phyloP scores from a whole-genome alignment of 2,113 vertebrate species.

The Tricholaema leucomelas region DNA sequence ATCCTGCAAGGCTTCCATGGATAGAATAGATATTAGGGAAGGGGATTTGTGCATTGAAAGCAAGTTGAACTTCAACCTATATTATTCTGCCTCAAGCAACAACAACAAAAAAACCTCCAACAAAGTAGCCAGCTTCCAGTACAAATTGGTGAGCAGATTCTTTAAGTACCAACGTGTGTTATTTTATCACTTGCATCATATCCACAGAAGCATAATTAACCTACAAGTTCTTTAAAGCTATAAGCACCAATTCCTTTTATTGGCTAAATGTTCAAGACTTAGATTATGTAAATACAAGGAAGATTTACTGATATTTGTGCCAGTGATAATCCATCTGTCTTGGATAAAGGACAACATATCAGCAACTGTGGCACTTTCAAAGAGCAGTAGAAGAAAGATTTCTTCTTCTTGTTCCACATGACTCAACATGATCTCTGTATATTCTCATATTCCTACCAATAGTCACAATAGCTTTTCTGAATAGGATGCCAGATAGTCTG shows the following conservation, averaged over 20 bases:
- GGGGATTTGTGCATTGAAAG: background rate
- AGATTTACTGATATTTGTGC: background rate
- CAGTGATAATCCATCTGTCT: constrained; percentile 52
- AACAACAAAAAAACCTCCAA: background rate
- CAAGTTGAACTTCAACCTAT: background rate
- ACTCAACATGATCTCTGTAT: background rate
- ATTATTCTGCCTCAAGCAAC: background rate
- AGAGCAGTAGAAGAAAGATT: background rate
- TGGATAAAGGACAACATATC: background rate
- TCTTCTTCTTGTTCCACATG: background rate
- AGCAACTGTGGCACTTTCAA: background rate
- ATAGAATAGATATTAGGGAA: background rate
- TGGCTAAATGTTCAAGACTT: background rate
- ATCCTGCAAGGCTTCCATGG: background rate
- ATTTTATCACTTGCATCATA: background rate
- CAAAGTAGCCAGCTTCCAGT: background rate
- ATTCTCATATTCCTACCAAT: background rate
- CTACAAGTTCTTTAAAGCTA: constrained; percentile 25
- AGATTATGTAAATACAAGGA: constrained; percentile 30
- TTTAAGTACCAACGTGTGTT: background rate
- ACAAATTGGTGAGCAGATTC: background rate
- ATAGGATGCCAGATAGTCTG: background rate
- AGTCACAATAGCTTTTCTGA: background rate
- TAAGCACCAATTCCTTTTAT: constrained; percentile 27
- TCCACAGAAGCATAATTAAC: constrained; percentile 43